Evolutionary conservation across 2,888 invertebrate species (phyloP), one percentile per base, ranked within the genome.

Genomic region (Drosophila rellima): DNA sequence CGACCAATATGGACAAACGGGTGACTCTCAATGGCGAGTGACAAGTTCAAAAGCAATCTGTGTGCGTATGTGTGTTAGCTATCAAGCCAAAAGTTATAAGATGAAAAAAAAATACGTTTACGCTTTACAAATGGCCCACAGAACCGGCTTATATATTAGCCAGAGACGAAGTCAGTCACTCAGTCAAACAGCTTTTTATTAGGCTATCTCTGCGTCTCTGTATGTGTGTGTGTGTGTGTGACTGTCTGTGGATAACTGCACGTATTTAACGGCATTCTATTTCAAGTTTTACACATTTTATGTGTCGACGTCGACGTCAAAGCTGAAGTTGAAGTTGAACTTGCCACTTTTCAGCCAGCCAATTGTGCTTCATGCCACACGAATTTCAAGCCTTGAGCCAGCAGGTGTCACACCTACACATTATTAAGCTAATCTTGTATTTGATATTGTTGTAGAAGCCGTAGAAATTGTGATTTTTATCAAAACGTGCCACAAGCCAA

Each of bases 221-320:
- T 18, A 37, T 35, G 11, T 52, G 52, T 65, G 35, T 67, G 62
- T 68, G 44, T 57, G 61, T 65, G 66, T 39, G 47, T 26, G 66
- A 35, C 44, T 67, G 73, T 65, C 54, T 71, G 47, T 72, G 39
- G 66, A 57, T 81, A 74, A 73, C 73, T 73, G 75, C 78, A 77
- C 77, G 78, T 75, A 72, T 76, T 88, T 90, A 90, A 90, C 90
- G 90, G 90, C 75, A 76, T 82, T 80, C 75, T 68, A 68, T 70
- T 75, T 78, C 74, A 70, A 73, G 77, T 76, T 83, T 78, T 61
- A 77, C 64, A 65, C 67, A 64, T 47, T 73, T 64, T 75, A 51
- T 73, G 47, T 78, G 74, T 74, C 69, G 64, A 40, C 55, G 31
- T 31, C 39, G 57, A 40, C 55, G 31, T 31, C 39, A 55, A n/a